These are phyloP conservation scores for Etheostoma perlongum DNA, from an alignment of 2,797 vertebrate species.

Conservation along the genomic window DNA sequence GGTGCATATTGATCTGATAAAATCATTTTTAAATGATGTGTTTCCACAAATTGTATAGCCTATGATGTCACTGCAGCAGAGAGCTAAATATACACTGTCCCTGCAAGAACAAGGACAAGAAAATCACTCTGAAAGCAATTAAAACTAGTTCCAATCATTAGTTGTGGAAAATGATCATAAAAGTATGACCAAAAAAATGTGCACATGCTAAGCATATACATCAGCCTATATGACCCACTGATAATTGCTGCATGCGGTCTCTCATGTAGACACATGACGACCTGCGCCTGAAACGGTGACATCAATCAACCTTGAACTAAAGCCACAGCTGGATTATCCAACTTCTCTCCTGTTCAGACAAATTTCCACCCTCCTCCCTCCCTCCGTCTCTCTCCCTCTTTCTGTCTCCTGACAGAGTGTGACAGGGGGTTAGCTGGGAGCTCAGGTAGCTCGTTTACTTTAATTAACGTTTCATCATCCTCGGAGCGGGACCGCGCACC, in stretches of 20 bases:
- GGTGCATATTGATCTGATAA: background rate
- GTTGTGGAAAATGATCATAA: background rate
- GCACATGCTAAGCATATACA: background rate
- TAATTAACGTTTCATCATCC: conserved; percentile 87
- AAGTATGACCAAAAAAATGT: background rate
- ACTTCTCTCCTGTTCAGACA: conserved; percentile 60
- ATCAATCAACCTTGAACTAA: conserved; percentile 59
- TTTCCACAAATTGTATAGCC: background rate
- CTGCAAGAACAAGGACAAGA: background rate
- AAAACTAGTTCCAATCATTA: background rate
- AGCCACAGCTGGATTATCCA: conserved; percentile 71
- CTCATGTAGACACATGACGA: conserved; percentile 2
- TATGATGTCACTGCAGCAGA: background rate
- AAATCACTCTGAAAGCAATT: background rate
- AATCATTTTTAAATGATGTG: no score
- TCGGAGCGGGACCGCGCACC: conserved; percentile 74
- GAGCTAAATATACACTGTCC: background rate
- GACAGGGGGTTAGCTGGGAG: conserved; percentile 82
- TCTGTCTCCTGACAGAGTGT: conserved; percentile 78
- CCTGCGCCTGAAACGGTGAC: conserved; percentile 36
- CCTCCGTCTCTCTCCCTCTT: conserved; percentile 4
- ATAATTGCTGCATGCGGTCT: background rate
- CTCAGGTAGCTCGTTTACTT: conserved; percentile 86
- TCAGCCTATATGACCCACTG: background rate
- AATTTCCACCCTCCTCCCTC: conserved; percentile 30